These are phyloP conservation scores for Seladonia tumulorum DNA, from an alignment of 2,888 invertebrate genomes.

Conservation along the genomic window DNA sequence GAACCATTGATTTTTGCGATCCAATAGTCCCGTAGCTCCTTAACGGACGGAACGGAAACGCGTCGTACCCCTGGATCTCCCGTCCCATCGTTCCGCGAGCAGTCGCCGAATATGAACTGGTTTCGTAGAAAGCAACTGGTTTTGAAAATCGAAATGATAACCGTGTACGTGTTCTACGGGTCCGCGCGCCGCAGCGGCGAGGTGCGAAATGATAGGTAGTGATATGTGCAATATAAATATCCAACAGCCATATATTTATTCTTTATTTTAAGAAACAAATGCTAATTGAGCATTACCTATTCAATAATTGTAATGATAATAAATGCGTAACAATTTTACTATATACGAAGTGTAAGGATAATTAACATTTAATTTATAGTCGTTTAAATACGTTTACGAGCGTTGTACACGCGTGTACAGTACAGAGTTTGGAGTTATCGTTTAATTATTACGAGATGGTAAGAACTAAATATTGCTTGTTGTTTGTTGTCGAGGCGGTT, in stretches of 20 bases:
- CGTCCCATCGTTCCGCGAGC: not conserved
- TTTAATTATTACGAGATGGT: slow-evolving; percentile 79
- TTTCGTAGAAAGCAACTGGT: not conserved
- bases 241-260: slow-evolving; percentile 85
- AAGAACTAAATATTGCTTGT: slow-evolving; percentile 84
- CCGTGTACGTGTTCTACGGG: not conserved
- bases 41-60: not conserved
- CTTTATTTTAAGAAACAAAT: slow-evolving; percentile 84
- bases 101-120: not conserved
- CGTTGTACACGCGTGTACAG: slow-evolving; percentile 78
- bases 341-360: slow-evolving; percentile 83
- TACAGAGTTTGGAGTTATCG: slow-evolving; percentile 77
- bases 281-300: slow-evolving; percentile 85
- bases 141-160: not conserved
- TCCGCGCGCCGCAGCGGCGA: not conserved
- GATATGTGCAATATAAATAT: slow-evolving; percentile 79
- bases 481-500: slow-evolving; percentile 77
- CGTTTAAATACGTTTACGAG: slow-evolving; percentile 83
- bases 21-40: not conserved
- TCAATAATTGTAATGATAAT: slow-evolving; percentile 84
- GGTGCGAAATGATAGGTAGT: slow-evolving; percentile 60
- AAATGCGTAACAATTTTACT: slow-evolving; percentile 84
- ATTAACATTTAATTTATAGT: slow-evolving; percentile 84
- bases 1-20: not conserved
- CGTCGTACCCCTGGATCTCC: slow-evolving; percentile 3